Percentiles rank a stretch among this genome's conserved stretches.
phyloP scores from a whole-genome alignment of 2,113 vertebrate genomes.

The Callospermophilus lateralis region DNA sequence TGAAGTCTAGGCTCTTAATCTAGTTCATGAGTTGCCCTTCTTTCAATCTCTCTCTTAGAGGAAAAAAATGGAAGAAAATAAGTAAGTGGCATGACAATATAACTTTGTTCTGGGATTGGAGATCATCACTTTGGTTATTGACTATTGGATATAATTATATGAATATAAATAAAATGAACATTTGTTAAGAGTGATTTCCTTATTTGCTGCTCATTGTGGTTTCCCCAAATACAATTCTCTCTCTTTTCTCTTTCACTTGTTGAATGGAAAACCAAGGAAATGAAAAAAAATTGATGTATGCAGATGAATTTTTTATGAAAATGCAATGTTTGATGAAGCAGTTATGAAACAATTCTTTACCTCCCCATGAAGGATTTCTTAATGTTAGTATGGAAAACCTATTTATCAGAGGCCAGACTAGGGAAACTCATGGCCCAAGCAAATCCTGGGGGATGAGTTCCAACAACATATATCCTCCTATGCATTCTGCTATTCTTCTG shows the following conservation, averaged over 20 bases:
- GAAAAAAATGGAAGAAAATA: slow-evolving; percentile 14
- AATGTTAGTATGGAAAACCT: neutral
- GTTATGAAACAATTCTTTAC: neutral
- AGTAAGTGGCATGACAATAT: neutral
- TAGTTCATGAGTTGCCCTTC: neutral
- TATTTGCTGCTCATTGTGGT: neutral
- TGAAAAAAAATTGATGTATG: neutral
- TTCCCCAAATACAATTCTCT: neutral
- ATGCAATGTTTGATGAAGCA: neutral
- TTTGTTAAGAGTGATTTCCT: neutral
- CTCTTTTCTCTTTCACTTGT: neutral
- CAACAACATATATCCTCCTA: neutral
- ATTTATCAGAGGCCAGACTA: neutral
- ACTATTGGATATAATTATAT: slow-evolving; percentile 2
- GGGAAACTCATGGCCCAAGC: neutral
- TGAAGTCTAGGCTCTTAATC: neutral
- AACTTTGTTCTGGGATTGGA: slow-evolving; percentile 25
- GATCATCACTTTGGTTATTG: slow-evolving; percentile 22
- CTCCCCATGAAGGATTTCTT: neutral
- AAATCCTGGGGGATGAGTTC: neutral
- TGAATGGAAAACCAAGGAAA: slow-evolving; percentile 28
- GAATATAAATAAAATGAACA: neutral
- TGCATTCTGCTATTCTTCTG: neutral
- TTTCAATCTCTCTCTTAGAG: neutral
- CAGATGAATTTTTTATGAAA: slow-evolving; percentile 22